Percentiles rank a stretch among this genome's conserved stretches.
Evolutionary conservation across 2,113 vertebrate genomes (phyloP).

Genomic region (Psammodynastes pulverulentus): DNA sequence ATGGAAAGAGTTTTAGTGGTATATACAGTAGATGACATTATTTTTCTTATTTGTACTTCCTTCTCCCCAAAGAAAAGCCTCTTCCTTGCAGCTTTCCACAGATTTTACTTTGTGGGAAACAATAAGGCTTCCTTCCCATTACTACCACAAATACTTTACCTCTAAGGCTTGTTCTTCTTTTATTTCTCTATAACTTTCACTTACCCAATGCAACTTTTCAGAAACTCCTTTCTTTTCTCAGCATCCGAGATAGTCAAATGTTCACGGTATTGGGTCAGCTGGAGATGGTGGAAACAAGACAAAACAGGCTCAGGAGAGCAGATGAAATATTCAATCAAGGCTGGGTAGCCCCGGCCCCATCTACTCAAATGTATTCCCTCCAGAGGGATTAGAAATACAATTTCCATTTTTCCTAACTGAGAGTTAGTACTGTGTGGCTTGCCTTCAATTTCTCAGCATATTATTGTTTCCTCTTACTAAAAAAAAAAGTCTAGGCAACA

Average conservation of each 20-base stretch:
- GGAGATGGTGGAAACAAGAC: conserved; percentile 29
- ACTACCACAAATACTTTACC: too few relatives aligned
- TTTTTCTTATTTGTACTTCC: background rate
- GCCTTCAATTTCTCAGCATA: background rate
- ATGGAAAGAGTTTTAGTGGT: background rate
- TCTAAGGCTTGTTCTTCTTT: background rate
- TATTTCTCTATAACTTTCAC: conserved; percentile 22
- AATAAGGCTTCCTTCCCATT: background rate
- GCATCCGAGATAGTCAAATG: conserved; percentile 86
- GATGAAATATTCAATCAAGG: conserved; percentile 8
- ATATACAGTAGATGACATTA: background rate
- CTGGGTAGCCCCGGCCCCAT: background rate
- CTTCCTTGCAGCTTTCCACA: too few relatives aligned
- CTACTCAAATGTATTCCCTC: background rate
- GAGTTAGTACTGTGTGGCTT: background rate
- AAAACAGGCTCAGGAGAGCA: background rate
- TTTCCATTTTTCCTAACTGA: background rate
- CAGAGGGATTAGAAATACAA: background rate
- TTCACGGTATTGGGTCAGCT: conserved; percentile 91
- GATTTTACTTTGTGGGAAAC: background rate
- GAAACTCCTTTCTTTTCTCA: conserved; percentile 85
- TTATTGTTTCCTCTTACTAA: background rate
- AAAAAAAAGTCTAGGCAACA: background rate
- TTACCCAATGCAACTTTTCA: conserved; percentile 90
- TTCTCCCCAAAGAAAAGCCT: background rate